phyloP scores from a whole-genome alignment of 1,140 invertebrate genomes.

The Macrocentrus cingulum region DNA sequence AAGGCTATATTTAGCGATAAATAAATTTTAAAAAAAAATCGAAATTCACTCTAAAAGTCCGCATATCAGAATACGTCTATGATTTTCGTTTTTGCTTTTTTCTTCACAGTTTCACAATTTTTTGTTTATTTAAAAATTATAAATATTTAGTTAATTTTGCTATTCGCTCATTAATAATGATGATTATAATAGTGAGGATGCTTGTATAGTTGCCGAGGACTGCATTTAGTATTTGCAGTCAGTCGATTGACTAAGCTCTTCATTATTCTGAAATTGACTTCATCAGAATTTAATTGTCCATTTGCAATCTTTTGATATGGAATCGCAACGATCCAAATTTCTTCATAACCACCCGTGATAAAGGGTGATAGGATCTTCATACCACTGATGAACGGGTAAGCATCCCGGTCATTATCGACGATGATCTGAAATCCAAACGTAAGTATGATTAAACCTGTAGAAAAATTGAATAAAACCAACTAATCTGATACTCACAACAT shows the following conservation, averaged over 20 bases:
- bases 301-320: slow-evolving; percentile 45
- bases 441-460: no score
- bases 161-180: neutral
- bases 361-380: slow-evolving; percentile 61
- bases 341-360: slow-evolving; percentile 60
- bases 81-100: no score
- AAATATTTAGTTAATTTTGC: no score
- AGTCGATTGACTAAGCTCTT: slow-evolving; percentile 33
- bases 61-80: no score
- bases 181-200: neutral
- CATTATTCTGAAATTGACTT: slow-evolving; percentile 44
- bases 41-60: no score
- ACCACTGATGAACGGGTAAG: slow-evolving; percentile 67
- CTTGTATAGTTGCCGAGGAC: slow-evolving; percentile 19
- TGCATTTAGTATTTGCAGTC: slow-evolving; percentile 45
- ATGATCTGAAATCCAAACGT: slow-evolving; percentile 44
- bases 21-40: no score
- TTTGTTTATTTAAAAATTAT: no score
- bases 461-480: neutral
- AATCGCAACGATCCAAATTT: slow-evolving; percentile 66
- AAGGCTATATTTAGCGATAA: no score
- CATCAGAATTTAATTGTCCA: slow-evolving; percentile 34
- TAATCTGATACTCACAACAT: slow-evolving; percentile 32
- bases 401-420: slow-evolving; percentile 57
- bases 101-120: no score